Evolutionary conservation across 2,797 vertebrate species (phyloP).

Genomic region (Buceros bicornis): DNA sequence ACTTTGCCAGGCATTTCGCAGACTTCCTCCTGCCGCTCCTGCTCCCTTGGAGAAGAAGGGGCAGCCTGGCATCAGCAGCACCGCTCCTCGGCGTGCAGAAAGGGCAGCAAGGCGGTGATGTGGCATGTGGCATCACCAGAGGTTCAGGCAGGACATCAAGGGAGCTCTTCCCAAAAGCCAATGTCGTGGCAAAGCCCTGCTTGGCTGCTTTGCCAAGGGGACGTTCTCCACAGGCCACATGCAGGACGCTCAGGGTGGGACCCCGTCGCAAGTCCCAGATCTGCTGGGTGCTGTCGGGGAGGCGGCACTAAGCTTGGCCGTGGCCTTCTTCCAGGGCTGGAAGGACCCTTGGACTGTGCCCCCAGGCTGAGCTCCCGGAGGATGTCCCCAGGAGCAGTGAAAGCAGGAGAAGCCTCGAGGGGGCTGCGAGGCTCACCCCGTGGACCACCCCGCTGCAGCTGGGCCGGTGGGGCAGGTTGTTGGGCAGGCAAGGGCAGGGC

Average conservation of each 20-base stretch:
- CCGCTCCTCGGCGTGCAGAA: accelerated
- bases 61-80: neutral
- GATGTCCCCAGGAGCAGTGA: neutral
- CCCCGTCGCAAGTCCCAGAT: neutral
- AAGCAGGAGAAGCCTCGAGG: neutral
- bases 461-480: neutral
- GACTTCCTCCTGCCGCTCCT: neutral
- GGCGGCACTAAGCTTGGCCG: neutral
- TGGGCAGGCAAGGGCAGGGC: neutral
- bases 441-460: neutral
- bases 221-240: neutral
- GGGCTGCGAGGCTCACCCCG: neutral
- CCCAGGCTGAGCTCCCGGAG: neutral
- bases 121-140: neutral
- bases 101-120: neutral
- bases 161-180: neutral
- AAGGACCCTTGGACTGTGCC: neutral
- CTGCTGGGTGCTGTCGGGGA: neutral
- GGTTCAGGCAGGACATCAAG: neutral
- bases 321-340: neutral
- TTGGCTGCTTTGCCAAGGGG: neutral
- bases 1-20: neutral
- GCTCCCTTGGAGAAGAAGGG: neutral
- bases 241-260: neutral
- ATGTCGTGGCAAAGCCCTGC: neutral